A percentile compares a stretch with the other conserved stretches of the same genome.
Evolutionary conservation across 2,888 invertebrate species (phyloP).

Genomic region (Lampropteryx suffumata): DNA sequence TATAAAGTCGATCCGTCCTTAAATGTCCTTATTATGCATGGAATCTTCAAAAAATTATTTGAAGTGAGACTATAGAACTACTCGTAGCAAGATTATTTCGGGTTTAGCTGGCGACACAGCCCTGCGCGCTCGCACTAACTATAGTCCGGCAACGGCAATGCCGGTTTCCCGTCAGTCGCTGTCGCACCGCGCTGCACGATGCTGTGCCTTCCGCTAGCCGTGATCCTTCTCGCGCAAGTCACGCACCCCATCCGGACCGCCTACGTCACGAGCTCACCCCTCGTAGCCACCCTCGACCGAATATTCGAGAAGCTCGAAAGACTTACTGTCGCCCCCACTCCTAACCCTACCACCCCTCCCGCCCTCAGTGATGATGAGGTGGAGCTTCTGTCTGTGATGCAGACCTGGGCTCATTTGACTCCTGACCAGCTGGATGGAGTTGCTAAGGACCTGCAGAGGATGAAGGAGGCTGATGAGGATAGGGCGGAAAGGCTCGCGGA

Average conservation of each 20-base stretch:
- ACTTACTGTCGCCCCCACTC: conserved; percentile 46
- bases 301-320: conserved; percentile 65
- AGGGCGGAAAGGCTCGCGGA: conserved; percentile 47
- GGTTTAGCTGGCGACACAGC: too few relatives aligned
- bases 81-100: too few relatives aligned
- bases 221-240: conserved; percentile 45
- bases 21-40: too few relatives aligned
- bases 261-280: conserved; percentile 60
- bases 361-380: conserved; percentile 62
- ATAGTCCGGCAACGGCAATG: background rate
- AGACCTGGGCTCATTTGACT: conserved; percentile 59
- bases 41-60: too few relatives aligned
- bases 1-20: too few relatives aligned
- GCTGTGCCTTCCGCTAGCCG: conserved; percentile 56
- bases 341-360: conserved; percentile 36
- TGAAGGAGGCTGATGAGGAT: conserved; percentile 48
- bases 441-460: conserved; percentile 59
- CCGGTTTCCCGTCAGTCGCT: conserved; percentile 42
- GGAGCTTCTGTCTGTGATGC: conserved; percentile 62
- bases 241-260: conserved; percentile 55
- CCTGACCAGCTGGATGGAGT: conserved; percentile 61
- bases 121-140: conserved; percentile 7
- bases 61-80: too few relatives aligned
- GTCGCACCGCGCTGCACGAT: conserved; percentile 55
- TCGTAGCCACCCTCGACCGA: conserved; percentile 58